Percentiles rank a stretch among this genome's conserved stretches.
Conservation (phyloP, 2,888 invertebrate species). For the Digitonthophagus gazella region DNA sequence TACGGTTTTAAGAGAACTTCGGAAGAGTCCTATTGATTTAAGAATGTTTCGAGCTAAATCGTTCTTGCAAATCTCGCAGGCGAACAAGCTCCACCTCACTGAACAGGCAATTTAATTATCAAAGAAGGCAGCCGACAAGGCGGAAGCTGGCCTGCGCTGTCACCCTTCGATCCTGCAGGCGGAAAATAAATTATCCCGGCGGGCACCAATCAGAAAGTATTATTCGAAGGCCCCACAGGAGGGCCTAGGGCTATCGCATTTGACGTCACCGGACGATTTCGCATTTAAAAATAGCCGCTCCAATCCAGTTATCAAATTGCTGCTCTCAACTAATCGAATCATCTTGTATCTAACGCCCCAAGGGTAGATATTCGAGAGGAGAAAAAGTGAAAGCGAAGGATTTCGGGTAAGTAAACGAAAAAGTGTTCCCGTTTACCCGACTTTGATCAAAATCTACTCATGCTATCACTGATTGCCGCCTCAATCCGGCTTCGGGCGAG, state of each 20-base stretch:
- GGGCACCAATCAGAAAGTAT: conserved; percentile 13
- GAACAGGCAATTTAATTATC: conserved; percentile 8
- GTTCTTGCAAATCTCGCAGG: neutral
- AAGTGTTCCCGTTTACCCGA: neutral
- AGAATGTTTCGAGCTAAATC: neutral
- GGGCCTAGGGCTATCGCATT: neutral
- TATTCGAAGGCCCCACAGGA: neutral
- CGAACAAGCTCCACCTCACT: neutral
- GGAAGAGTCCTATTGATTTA: neutral
- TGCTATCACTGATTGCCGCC: neutral
- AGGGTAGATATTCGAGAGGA: neutral
- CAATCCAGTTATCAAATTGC: conserved; percentile 9
- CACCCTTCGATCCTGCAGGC: conserved; percentile 6
- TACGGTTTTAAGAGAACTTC: neutral
- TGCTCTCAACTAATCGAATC: conserved; percentile 6
- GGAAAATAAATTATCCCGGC: conserved; percentile 15
- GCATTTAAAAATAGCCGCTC: conserved; percentile 10
- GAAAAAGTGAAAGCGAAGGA: neutral
- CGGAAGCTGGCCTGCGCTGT: conserved; percentile 6
- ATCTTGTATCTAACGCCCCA: conserved; percentile 4
- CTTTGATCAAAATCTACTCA: too few relatives aligned
- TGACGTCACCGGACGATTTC: conserved; percentile 14
- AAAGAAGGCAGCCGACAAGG: conserved; percentile 4
- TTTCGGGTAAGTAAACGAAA: neutral
- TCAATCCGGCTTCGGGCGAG: neutral